Base-by-base conservation (phyloP, 2,888 invertebrate species). In the Aquatica leii region DNA sequence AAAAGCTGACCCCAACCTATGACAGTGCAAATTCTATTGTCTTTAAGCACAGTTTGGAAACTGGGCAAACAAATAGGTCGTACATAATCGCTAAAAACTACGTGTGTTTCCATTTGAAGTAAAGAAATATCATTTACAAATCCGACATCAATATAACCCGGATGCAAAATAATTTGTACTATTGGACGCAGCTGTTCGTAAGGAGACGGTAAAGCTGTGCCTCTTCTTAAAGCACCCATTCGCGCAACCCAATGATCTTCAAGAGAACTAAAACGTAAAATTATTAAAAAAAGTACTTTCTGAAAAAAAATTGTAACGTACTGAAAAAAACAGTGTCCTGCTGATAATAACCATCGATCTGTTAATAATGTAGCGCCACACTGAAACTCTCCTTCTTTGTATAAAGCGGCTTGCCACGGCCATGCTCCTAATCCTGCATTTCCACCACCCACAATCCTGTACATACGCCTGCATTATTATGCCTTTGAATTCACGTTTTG, bases 371-470 rank as follows among this genome's bases (percentile, higher is more conserved):
- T 91, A 15, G 89, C 93, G 15, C 92, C 92, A 78, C 93, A 93
- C 81, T 92, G 92, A 83, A 92, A 92, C 81, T 92, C 91, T 0
- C 93, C 93, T 81, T 93, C 92, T 75, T 91, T 89, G 82, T 93
- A 93, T 17, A 93, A 84, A 35, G 92, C 93, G n/a, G 91, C 92
- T 83, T 92, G 92, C 92, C 92, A 93, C 2, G 93, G 93, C 92
- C 92, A 92, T 21, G 91, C 88, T 69, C 92, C 92, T 6, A 89
- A 86, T 54, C 87, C 86, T 40, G 92, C 88, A 76, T 91, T 91
- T 57, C 87, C 89, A 66, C 93, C 92, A 59, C 93, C 93, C 73
- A 93, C 92, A 78, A 93, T 92, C 83, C 93, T 90, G 83, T 79
- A 85, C 81, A 73, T 77, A 65, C 83, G 81, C 64, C 76, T 78